phyloP scores from a whole-genome alignment of 2,797 vertebrate species.

The Darevskia mixta region DNA sequence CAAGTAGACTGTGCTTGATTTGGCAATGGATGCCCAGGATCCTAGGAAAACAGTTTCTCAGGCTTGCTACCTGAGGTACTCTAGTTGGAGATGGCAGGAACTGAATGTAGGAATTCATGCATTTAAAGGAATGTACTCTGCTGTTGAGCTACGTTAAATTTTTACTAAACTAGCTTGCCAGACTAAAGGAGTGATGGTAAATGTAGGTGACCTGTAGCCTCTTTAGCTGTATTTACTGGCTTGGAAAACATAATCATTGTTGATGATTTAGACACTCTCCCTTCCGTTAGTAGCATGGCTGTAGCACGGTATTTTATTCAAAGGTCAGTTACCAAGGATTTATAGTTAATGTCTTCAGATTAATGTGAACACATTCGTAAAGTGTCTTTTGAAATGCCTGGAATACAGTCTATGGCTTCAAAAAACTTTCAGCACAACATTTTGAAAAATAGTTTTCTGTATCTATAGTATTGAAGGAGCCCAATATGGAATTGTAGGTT shows the following conservation, averaged over 20 bases:
- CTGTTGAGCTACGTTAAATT: background rate
- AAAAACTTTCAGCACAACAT: slow-evolving; percentile 25
- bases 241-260: slow-evolving; percentile 75
- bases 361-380: slow-evolving; percentile 70
- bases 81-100: background rate
- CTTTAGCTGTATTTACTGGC: slow-evolving; percentile 41
- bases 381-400: slow-evolving; percentile 53
- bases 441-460: background rate
- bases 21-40: background rate
- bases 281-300: slow-evolving; percentile 41
- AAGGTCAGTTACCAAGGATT: slow-evolving; percentile 84
- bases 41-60: background rate
- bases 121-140: background rate
- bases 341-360: slow-evolving; percentile 71
- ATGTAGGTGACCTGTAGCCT: slow-evolving; percentile 26
- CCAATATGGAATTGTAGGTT: background rate
- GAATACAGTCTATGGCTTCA: slow-evolving; percentile 14
- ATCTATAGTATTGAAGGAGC: background rate
- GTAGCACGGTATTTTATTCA: slow-evolving; percentile 69
- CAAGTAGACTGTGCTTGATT: too few species aligned
- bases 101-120: background rate
- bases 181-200: background rate
- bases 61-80: background rate
- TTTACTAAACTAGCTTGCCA: background rate
- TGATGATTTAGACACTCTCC: slow-evolving; percentile 81